Evolutionary conservation across 2,888 invertebrate species (phyloP), one percentile per base, ranked within the genome.

Genomic region (Podabrus alpinus): DNA sequence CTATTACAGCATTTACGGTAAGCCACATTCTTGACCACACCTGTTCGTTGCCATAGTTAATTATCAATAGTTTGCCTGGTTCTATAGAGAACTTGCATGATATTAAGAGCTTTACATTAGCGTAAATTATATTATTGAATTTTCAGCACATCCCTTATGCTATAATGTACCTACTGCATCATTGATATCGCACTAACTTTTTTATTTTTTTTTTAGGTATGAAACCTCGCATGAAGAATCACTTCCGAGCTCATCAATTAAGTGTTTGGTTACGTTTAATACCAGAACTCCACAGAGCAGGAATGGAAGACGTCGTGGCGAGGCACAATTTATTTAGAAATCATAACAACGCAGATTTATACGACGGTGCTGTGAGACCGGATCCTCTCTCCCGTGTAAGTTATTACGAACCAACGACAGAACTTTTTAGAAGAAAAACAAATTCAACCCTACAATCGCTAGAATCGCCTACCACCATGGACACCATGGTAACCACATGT

Each of bases 241-340:
- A 97, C 88, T 98, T 96, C 88, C 91, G 97, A 68, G 97, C 97
- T 1, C 97, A 97, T 87, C 97, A 97, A 85, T 90, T 98, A 68
- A 97, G 97, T 66, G 95, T 98, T 64, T 98, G 98, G 98, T 88
- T 97, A 9, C 94, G 97, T 7, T 91, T 98, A 9, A 95, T 98
- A 66, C 98, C 98, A 0, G 97, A 97, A 86, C 90, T 96, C 0
- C 95, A 96, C 85, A 90, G 95, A 71, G 94, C 95, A 0, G 95
- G 95, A 3, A 95, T 95, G 95, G 95, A 95, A 83, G 95, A 95
- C 86, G 95, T 95, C 9, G 94, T 94, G 62, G 93, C 94, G 1
- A 90, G 94, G 66, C 96, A 97, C 88, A 97, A 97, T 88, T 91
- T 97, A 79, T 95, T 97, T 88, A 92, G 94, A 80, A 94, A 96